Conservation (phyloP, 2,797 vertebrate genomes). For the Hypotaenidia okinawae region DNA sequence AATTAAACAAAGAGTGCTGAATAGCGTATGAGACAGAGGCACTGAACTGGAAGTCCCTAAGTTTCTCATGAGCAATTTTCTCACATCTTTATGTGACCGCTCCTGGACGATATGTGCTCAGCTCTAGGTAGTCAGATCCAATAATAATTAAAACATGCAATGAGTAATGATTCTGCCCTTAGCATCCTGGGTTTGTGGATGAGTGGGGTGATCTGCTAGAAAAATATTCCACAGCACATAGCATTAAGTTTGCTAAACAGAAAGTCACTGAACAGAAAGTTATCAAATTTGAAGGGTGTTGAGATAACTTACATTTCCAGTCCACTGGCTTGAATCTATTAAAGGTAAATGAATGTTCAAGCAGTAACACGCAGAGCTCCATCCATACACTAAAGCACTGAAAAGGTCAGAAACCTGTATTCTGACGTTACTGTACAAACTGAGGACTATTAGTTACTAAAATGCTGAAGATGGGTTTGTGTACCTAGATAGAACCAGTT, state of each 20-base stretch:
- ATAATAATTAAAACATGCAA: slow-evolving; percentile 7
- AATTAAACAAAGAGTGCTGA: not conserved
- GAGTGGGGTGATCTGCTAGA: not conserved
- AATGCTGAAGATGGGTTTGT: not conserved
- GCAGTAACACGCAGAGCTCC: not conserved
- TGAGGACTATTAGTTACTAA: not conserved
- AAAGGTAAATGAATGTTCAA: not conserved
- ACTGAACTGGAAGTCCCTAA: not conserved
- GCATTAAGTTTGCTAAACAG: not conserved
- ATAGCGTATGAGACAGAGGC: not conserved
- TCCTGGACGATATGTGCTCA: not conserved
- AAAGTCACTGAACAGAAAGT: slow-evolving; percentile 29
- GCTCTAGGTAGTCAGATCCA: not conserved
- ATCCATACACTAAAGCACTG: accelerated
- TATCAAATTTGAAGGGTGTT: not conserved
- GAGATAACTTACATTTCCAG: not conserved
- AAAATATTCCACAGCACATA: not conserved
- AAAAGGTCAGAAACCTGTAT: not conserved
- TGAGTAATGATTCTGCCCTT: not conserved
- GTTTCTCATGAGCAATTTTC: not conserved
- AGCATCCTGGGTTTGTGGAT: not conserved
- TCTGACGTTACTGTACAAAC: not conserved
- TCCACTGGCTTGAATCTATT: not conserved
- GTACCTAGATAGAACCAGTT: not conserved
- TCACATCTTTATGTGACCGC: not conserved